These are phyloP conservation scores for Drosophila fuyamai DNA, from an alignment of 1,140 invertebrate species.

Conservation along the genomic window DNA sequence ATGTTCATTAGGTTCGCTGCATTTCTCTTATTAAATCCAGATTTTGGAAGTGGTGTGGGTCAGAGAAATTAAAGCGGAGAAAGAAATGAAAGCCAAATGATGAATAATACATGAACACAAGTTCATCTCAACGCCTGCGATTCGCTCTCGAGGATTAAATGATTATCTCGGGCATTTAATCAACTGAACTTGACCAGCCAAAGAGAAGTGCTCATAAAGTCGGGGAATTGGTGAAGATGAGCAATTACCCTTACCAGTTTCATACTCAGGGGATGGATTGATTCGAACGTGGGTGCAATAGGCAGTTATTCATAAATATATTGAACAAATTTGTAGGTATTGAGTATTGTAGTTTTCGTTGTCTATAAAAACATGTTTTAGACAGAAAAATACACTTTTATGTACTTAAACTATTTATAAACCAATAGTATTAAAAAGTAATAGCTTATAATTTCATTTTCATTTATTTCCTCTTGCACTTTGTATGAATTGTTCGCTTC, in stretches of 20 bases:
- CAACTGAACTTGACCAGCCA: slow-evolving; percentile 39
- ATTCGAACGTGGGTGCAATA: background rate
- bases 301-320: background rate
- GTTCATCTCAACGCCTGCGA: slow-evolving; percentile 47
- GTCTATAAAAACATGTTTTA: background rate
- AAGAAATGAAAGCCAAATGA: slow-evolving; percentile 47
- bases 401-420: background rate
- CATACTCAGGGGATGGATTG: background rate
- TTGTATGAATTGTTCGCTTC: background rate
- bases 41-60: slow-evolving; percentile 32
- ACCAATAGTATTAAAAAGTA: too few species aligned
- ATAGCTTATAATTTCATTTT: background rate
- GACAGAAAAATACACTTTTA: too few species aligned
- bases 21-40: slow-evolving; percentile 76
- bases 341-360: background rate
- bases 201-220: background rate
- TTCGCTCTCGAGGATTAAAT: slow-evolving; percentile 66
- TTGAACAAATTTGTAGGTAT: background rate
- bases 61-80: slow-evolving; percentile 47
- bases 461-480: background rate
- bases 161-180: slow-evolving; percentile 67
- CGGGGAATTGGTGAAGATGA: slow-evolving; percentile 4
- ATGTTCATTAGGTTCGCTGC: slow-evolving; percentile 81
- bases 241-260: slow-evolving; percentile 26
- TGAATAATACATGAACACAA: slow-evolving; percentile 78